These are phyloP conservation scores for Netelia inedita DNA, from an alignment of 2,888 invertebrate species.

Conservation along the genomic window DNA sequence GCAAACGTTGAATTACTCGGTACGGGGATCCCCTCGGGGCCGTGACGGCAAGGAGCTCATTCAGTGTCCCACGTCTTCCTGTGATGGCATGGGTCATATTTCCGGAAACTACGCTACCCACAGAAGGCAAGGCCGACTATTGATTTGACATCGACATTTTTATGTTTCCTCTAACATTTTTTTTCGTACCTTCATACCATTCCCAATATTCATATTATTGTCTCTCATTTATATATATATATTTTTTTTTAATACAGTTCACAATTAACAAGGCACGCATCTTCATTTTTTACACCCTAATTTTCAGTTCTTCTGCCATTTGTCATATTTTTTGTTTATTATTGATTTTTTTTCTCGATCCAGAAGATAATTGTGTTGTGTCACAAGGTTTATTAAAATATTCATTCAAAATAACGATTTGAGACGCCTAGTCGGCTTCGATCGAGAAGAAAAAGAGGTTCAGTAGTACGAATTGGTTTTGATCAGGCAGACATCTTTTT, in stretches of 20 bases:
- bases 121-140: constrained; percentile 90
- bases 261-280: constrained; percentile 15
- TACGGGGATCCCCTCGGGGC: constrained; percentile 86
- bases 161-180: constrained; percentile 47
- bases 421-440: not conserved
- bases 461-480: constrained; percentile 18
- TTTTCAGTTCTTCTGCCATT: not conserved
- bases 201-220: not conserved
- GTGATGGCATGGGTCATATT: constrained; percentile 95
- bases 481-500: not conserved
- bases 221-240: constrained; percentile 30
- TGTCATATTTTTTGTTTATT: not conserved
- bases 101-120: constrained; percentile 96
- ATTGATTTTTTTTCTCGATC: not conserved
- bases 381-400: not conserved
- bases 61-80: constrained; percentile 92
- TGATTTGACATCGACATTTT: constrained; percentile 73
- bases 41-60: constrained; percentile 91
- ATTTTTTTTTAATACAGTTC: constrained; percentile 4
- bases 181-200: not conserved
- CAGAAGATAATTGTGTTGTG: not conserved
- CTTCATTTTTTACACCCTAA: too few relatives aligned
- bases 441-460: constrained; percentile 17
- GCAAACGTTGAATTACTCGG: constrained; percentile 83
- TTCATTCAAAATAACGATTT: not conserved